Evolutionary conservation across 2,113 vertebrate species (phyloP).

Genomic region (Peucedramus taeniatus): DNA sequence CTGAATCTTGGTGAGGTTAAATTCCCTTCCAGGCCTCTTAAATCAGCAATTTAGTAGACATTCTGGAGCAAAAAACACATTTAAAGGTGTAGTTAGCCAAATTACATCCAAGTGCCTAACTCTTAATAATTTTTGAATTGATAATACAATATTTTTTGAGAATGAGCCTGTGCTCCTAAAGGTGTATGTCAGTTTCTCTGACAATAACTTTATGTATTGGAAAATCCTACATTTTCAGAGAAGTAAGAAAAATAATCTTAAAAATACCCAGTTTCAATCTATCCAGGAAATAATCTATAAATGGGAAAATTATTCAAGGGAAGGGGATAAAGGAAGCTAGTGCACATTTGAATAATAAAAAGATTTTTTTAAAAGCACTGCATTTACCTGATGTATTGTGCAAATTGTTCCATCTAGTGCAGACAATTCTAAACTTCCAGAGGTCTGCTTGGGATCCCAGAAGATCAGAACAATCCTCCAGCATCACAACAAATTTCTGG

Average conservation of each 20-base stretch:
- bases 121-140: background rate
- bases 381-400: background rate
- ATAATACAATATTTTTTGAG: background rate
- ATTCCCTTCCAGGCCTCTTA: background rate
- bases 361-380: background rate
- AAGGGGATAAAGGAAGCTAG: fast-evolving
- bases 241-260: background rate
- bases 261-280: background rate
- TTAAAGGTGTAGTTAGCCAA: background rate
- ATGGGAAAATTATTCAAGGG: fast-evolving
- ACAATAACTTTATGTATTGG: background rate
- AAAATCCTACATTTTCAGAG: background rate
- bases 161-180: background rate
- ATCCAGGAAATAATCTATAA: background rate
- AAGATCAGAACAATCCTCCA: background rate
- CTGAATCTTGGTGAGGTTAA: background rate
- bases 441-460: background rate
- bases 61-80: background rate
- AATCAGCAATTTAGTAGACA: background rate
- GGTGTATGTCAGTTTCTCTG: background rate
- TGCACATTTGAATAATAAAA: background rate
- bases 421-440: background rate
- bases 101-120: background rate
- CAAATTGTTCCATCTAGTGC: background rate
- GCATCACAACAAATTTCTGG: background rate